Evolutionary conservation across 2,888 invertebrate genomes (phyloP).

Genomic region (Vesta saturnalis): DNA sequence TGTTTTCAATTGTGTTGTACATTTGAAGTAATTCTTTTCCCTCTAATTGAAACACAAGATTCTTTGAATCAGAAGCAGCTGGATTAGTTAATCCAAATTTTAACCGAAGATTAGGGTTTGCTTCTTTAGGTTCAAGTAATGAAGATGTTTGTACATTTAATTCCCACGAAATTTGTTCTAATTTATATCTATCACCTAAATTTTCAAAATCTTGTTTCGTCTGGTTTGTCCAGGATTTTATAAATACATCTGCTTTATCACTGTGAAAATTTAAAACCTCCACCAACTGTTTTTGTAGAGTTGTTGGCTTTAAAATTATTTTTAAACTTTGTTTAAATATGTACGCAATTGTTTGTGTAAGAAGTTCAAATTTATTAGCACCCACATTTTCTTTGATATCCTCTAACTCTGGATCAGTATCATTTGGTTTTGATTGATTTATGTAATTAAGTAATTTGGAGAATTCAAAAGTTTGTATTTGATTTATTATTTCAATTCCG

Average conservation of each 20-base stretch:
- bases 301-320: slow-evolving; percentile 66
- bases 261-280: slow-evolving; percentile 63
- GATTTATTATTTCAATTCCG: slow-evolving; percentile 53
- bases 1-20: slow-evolving; percentile 65
- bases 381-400: slow-evolving; percentile 48
- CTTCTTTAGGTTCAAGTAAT: slow-evolving; percentile 62
- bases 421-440: slow-evolving; percentile 43
- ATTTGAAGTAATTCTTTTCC: slow-evolving; percentile 64
- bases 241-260: slow-evolving; percentile 67
- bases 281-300: slow-evolving; percentile 64
- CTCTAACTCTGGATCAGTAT: slow-evolving; percentile 48
- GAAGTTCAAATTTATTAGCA: slow-evolving; percentile 26
- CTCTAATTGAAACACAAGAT: slow-evolving; percentile 64
- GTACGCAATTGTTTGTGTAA: slow-evolving; percentile 54
- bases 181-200: slow-evolving; percentile 61
- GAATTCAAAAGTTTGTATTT: slow-evolving; percentile 50
- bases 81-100: slow-evolving; percentile 60
- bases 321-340: slow-evolving; percentile 64
- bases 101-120: slow-evolving; percentile 62
- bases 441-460: slow-evolving; percentile 49
- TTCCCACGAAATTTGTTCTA: slow-evolving; percentile 67
- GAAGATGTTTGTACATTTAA: slow-evolving; percentile 66
- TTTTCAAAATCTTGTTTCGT: slow-evolving; percentile 66
- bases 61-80: slow-evolving; percentile 52
- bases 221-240: slow-evolving; percentile 65